Percentiles rank a stretch among this genome's conserved stretches.
Evolutionary conservation across 92 coral and sea anemone genomes (phyloP).

Genomic region (Nematostella vectensis): DNA sequence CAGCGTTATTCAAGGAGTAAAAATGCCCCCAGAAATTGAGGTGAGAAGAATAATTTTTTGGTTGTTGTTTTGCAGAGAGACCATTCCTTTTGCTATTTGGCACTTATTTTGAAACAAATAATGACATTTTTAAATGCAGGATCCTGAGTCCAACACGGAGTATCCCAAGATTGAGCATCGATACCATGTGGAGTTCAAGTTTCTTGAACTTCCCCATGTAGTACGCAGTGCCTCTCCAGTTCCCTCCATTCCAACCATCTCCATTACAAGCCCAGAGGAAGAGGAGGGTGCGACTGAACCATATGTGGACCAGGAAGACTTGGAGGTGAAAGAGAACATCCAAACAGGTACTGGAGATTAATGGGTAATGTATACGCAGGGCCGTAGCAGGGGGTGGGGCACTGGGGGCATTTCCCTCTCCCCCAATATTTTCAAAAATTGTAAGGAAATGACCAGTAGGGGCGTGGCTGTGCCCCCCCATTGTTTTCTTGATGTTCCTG

Average conservation of each 20-base stretch:
- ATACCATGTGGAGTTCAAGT: conserved; percentile 84
- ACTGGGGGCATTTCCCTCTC: no score
- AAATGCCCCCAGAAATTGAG: conserved; percentile 76
- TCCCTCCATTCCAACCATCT: conserved; percentile 42
- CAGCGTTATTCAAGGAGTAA: conserved; percentile 50
- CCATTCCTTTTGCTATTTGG: background rate
- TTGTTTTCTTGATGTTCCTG: no score
- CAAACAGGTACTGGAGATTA: no score
- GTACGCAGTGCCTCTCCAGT: conserved; percentile 18
- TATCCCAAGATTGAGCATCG: conserved; percentile 84
- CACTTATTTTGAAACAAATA: background rate
- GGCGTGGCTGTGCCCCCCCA: no score
- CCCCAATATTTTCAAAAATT: no score
- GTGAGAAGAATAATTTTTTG: conserved; percentile 17
- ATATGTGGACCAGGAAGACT: background rate
- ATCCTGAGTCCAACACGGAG: conserved; percentile 63
- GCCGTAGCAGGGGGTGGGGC: no score
- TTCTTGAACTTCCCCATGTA: conserved; percentile 28
- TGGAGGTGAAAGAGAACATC: background rate
- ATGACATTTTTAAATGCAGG: conserved; percentile 26
- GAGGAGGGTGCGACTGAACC: conserved; percentile 14
- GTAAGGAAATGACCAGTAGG: no score
- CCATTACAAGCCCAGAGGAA: conserved; percentile 29
- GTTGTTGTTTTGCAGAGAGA: no score
- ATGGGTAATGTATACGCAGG: no score